These are phyloP conservation scores for Oncorhynchus gorbuscha DNA, from an alignment of 2,113 vertebrate genomes.

Conservation along the genomic window DNA sequence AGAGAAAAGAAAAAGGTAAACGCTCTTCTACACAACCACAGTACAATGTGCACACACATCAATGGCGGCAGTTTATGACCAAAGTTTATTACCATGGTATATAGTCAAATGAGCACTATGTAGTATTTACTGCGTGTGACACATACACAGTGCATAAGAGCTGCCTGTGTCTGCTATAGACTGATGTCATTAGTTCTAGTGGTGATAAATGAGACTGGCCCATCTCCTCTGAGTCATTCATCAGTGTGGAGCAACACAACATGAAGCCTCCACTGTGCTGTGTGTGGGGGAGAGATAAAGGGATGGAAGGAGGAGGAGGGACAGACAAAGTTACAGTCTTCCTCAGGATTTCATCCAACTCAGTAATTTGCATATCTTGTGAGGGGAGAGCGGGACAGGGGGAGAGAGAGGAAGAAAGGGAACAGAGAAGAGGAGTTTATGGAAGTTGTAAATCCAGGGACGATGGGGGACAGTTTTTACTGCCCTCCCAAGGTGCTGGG, in stretches of 20 bases:
- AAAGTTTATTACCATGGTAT: too few species aligned
- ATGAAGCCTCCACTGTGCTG: not conserved
- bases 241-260: not conserved
- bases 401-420: not conserved
- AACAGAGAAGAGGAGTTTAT: constrained; percentile 44
- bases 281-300: constrained; percentile 28
- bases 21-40: too few species aligned
- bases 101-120: not conserved
- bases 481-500: constrained; percentile 50
- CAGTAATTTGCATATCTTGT: constrained; percentile 56
- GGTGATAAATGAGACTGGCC: too few species aligned
- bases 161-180: not conserved
- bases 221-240: not conserved
- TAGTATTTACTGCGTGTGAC: not conserved
- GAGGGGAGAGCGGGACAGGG: constrained; percentile 26
- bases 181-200: too few species aligned
- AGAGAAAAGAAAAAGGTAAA: too few species aligned
- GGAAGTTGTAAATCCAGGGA: constrained; percentile 55
- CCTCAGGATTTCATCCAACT: constrained; percentile 52
- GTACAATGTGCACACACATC: too few species aligned
- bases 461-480: constrained; percentile 57
- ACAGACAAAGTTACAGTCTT: constrained; percentile 41
- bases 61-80: too few species aligned
- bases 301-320: constrained; percentile 53
- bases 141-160: constrained; percentile 13